Percentiles rank a stretch among this genome's conserved stretches.
phyloP scores from a whole-genome alignment of 2,888 invertebrate genomes.

The Caradrina clavipalpis region DNA sequence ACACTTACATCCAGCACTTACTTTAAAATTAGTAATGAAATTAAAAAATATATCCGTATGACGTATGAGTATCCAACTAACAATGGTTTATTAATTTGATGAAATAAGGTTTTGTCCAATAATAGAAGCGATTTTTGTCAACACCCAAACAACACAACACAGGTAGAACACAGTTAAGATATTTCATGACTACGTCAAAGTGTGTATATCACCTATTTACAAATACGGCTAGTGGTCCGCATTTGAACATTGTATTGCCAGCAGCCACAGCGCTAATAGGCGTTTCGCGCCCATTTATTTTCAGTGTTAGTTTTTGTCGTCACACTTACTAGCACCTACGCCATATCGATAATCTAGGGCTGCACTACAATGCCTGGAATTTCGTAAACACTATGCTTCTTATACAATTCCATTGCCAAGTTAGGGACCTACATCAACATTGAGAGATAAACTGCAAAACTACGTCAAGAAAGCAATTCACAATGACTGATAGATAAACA shows the following conservation, averaged over 20 bases:
- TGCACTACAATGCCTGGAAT: constrained; percentile 54
- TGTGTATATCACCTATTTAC: constrained; percentile 78
- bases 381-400: neutral
- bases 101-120: neutral
- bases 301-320: constrained; percentile 84
- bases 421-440: neutral
- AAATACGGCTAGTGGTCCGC: constrained; percentile 79
- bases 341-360: constrained; percentile 77
- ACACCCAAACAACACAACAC: constrained; percentile 10
- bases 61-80: neutral
- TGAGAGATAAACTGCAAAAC: constrained; percentile 11
- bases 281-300: constrained; percentile 83
- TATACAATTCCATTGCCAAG: neutral
- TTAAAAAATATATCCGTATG: too few relatives aligned
- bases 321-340: constrained; percentile 82
- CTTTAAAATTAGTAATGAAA: neutral
- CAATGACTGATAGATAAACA: constrained; percentile 63
- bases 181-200: constrained; percentile 61
- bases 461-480: constrained; percentile 44
- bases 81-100: neutral
- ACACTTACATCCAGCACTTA: too few relatives aligned
- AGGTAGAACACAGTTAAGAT: constrained; percentile 26
- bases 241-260: constrained; percentile 74
- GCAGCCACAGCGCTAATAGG: constrained; percentile 77
- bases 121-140: neutral